These are phyloP conservation scores for Gallinago undulata DNA, from an alignment of 2,113 vertebrate genomes.

Conservation along the genomic window DNA sequence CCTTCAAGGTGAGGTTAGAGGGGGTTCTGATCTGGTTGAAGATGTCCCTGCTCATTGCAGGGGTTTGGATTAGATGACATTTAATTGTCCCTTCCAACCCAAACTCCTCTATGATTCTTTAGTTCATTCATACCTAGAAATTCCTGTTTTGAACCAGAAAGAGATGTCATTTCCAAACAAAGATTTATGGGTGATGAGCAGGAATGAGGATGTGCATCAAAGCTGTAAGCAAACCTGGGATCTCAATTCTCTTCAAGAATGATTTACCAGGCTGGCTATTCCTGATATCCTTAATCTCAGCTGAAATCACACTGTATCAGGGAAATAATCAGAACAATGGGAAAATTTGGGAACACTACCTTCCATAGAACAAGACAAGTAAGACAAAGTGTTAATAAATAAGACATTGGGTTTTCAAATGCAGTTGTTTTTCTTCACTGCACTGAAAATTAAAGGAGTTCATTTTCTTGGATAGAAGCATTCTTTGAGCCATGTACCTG, in stretches of 20 bases:
- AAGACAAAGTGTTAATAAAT: constrained; percentile 30
- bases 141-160: not conserved
- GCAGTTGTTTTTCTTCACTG: not conserved
- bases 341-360: not conserved
- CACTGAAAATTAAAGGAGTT: constrained; percentile 3
- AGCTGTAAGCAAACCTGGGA: not conserved
- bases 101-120: not conserved
- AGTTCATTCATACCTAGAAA: not conserved
- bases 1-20: not conserved
- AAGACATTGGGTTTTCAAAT: not conserved
- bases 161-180: not conserved
- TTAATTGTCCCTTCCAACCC: not conserved
- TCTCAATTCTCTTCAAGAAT: not conserved
- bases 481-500: not conserved
- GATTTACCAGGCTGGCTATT: not conserved
- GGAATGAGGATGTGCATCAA: not conserved
- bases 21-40: not conserved
- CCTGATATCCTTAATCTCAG: not conserved
- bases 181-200: not conserved
- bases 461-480: not conserved
- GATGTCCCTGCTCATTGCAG: not conserved
- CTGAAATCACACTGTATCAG: not conserved
- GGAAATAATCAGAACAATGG: not conserved
- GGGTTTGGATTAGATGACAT: not conserved
- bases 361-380: not conserved